Evolutionary conservation across 2,888 invertebrate species (phyloP), one percentile per base, ranked within the genome.

Genomic region (Hypolimnas misippus): DNA sequence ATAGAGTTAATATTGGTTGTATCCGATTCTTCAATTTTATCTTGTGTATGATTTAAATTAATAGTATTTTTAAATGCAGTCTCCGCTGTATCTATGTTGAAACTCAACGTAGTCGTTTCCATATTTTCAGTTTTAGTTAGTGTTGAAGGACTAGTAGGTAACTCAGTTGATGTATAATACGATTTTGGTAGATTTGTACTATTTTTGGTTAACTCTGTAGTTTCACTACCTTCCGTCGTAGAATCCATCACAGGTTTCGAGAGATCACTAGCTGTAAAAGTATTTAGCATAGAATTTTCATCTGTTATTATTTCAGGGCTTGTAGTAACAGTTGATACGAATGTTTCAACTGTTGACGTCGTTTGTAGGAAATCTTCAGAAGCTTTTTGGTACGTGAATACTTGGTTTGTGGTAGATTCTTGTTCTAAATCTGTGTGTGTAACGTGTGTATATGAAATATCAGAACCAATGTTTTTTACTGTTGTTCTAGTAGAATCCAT

Each of bases 401-500:
- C 7, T 25, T 29, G 7, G 17, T 14, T 25, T 29, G 53, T 52
- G 6, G 53, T 53, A 53, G 21, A 35, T 12, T 53, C 16, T 12
- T 33, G 51, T 10, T 25, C 44, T n/a, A 3, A 44, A 16, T 46
- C 35, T 46, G 16, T 35, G 7, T n/a, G n/a, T n/a, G n/a, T n/a
- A n/a, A n/a, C n/a, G n/a, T n/a, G n/a, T n/a, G 17, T 2, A 46
- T 21, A 10, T 10, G n/a, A 33, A 33, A 33, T 42, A 25, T 46
- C 53, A 12, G n/a, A 7, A 8, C n/a, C 14, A 14, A 8, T 6
- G n/a, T 21, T 44, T 52, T 52, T 56, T 16, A 35, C 17, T 40
- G 62, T 61, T 25, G 58, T 68, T 53, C 56, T 58, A 25, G 53
- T 50, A 44, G 61, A 59, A 57, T 68, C 66, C 50, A 62, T 66